These are phyloP conservation scores for Pelochelys cantorii DNA, from an alignment of 2,797 vertebrate genomes.

Conservation along the genomic window DNA sequence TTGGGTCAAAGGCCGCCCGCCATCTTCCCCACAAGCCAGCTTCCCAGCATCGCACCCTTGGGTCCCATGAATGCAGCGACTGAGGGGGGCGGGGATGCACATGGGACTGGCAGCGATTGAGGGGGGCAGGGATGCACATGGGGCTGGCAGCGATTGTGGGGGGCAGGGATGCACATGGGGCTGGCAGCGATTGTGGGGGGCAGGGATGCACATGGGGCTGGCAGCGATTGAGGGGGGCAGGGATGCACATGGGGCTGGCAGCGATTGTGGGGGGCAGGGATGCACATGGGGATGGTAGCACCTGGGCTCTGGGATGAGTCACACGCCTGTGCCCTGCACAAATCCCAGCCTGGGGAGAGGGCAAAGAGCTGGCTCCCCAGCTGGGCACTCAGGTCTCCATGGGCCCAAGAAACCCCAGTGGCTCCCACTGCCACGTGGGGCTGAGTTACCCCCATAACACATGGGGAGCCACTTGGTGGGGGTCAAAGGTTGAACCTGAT, in stretches of 20 bases:
- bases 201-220: not conserved
- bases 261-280: not conserved
- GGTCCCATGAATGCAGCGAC: not conserved
- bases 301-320: not conserved
- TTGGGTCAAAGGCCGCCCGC: too few species aligned
- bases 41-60: too few species aligned
- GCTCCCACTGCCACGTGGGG: not conserved
- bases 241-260: not conserved
- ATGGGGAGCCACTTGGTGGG: not conserved
- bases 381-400: too few species aligned
- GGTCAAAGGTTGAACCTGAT: not conserved
- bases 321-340: too few species aligned
- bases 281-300: not conserved
- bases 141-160: not conserved
- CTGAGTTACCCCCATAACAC: too few species aligned
- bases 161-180: not conserved
- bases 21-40: too few species aligned
- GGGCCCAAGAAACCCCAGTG: too few species aligned
- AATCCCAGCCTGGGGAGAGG: accelerated
- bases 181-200: not conserved
- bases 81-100: not conserved
- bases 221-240: not conserved
- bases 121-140: not conserved
- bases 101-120: not conserved
- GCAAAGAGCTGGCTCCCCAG: accelerated